Percentiles rank a stretch among this genome's conserved stretches.
phyloP scores from a whole-genome alignment of 37 sponge, comb jelly and placozoan species.

The Dysidea cf. avara region DNA sequence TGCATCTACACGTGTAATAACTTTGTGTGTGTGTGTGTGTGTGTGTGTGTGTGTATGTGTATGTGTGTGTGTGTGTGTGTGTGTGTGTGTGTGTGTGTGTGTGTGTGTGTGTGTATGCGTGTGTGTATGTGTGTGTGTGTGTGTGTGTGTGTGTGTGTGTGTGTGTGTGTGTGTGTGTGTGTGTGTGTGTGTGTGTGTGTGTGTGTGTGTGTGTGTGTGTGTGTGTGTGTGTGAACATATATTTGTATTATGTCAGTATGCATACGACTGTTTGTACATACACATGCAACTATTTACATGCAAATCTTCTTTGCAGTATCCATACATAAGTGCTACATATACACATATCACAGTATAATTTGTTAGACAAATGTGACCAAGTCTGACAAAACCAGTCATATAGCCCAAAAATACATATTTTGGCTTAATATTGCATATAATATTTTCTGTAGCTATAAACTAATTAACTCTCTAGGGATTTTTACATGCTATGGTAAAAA shows the following conservation, averaged over 20 bases:
- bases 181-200: constrained; percentile 38
- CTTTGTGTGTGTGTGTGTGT: constrained; percentile 7
- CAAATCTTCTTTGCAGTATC: no score
- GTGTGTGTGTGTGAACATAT: constrained; percentile 22
- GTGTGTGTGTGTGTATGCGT: constrained; percentile 38
- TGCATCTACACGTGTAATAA: not conserved
- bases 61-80: not conserved
- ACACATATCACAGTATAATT: no score
- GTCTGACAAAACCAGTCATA: no score
- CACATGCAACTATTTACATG: no score
- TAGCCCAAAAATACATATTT: no score
- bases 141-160: not conserved
- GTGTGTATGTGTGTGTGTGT: constrained; percentile 24
- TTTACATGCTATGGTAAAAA: no score
- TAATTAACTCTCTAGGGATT: no score
- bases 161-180: constrained; percentile 12
- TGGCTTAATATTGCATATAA: no score
- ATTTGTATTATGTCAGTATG: not conserved
- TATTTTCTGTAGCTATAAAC: no score
- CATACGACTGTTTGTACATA: no score
- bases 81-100: not conserved
- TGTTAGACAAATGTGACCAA: no score
- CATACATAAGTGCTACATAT: no score
- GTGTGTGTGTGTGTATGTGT: constrained; percentile 4
- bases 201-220: constrained; percentile 41